A percentile compares a stretch with the other conserved stretches of the same genome.
Conservation (phyloP, 2,113 vertebrate genomes). For the Pantherophis guttatus region DNA sequence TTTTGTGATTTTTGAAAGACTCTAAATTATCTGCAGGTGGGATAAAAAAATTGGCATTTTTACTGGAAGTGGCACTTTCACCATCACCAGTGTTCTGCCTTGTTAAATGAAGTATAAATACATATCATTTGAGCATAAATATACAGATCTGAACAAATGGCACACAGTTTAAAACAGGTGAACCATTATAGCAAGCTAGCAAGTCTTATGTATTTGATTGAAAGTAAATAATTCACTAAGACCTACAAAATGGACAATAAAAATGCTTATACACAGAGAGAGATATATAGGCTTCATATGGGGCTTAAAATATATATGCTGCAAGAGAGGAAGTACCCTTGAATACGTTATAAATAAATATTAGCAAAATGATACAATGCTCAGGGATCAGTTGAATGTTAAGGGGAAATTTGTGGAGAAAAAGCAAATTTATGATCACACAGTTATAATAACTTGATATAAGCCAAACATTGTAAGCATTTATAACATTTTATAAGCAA, state of each 20-base stretch:
- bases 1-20: not conserved
- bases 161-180: not conserved
- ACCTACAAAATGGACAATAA: slow-evolving; percentile 8
- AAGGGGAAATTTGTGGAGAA: not conserved
- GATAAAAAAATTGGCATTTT: not conserved
- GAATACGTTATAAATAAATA: slow-evolving; percentile 12
- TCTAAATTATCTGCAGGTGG: not conserved
- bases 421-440: not conserved
- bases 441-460: not conserved
- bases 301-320: not conserved
- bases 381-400: not conserved
- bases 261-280: not conserved
- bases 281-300: not conserved
- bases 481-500: slow-evolving; percentile 15
- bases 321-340: not conserved
- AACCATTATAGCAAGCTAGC: not conserved
- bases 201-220: not conserved
- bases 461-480: not conserved
- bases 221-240: not conserved
- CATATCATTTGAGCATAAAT: not conserved
- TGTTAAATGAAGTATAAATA: not conserved
- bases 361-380: slow-evolving; percentile 8
- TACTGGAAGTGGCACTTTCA: not conserved
- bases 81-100: not conserved
- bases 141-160: not conserved